Conservation (phyloP, 53 echinoderm and acorn worm species). For the Hippasteria phrygiana region DNA sequence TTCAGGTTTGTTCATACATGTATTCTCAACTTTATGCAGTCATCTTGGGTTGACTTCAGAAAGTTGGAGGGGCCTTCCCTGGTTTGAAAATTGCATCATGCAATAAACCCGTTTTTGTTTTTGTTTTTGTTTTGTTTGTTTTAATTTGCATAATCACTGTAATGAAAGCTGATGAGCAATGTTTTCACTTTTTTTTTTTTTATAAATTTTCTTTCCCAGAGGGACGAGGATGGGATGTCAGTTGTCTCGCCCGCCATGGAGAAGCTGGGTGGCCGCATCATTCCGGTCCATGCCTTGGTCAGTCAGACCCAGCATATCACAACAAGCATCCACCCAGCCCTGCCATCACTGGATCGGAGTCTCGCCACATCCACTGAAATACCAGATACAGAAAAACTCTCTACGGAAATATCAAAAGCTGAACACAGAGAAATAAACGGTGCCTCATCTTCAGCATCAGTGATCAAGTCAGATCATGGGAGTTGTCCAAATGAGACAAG, state of each 20-base stretch:
- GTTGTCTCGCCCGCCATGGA: conserved; percentile 42
- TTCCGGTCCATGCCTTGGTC: conserved; percentile 87
- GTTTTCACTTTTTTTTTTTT: neutral
- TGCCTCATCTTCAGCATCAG: neutral
- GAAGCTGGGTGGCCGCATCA: conserved; percentile 42
- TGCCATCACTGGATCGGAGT: neutral
- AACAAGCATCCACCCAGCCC: conserved; percentile 29
- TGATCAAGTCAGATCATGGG: neutral
- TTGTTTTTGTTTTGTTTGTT: too few species aligned
- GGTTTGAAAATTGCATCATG: too few species aligned
- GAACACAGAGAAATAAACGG: neutral
- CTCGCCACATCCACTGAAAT: neutral
- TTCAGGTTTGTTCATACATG: too few species aligned
- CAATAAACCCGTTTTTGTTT: too few species aligned
- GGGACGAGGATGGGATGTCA: conserved; percentile 48
- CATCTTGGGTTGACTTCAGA: too few species aligned
- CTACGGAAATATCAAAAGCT: neutral
- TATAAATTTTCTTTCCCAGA: conserved; percentile 14
- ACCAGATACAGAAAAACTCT: too few species aligned
- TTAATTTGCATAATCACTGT: too few species aligned
- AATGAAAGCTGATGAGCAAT: neutral
- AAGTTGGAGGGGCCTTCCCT: too few species aligned
- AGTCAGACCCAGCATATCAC: conserved; percentile 83
- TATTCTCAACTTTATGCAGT: too few species aligned
- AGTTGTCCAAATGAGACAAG: neutral